Evolutionary conservation across 2,113 vertebrate genomes (phyloP), one percentile per base, ranked within the genome.

Genomic region (Mungos mungo): DNA sequence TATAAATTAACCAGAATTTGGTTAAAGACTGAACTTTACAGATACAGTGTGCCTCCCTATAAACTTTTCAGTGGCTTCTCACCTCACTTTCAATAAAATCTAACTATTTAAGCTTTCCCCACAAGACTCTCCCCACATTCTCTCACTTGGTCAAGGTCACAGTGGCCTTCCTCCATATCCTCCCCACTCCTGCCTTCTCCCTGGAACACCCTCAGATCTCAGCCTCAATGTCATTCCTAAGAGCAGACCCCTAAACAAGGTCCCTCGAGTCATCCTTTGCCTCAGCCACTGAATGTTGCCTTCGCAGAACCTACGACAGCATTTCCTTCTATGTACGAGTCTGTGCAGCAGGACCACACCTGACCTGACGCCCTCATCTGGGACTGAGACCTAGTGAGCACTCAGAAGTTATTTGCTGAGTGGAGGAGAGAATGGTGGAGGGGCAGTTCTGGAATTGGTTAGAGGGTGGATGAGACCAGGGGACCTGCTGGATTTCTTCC

Each of bases 1-100:
- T 63, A 0, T 38, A 79, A 90, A 93, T 85, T 29, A 77, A 85
- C 84, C 57, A 82, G 45, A 88, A 96, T 72, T 82, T 96, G 47
- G 25, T 71, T 94, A 90, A 94, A 87, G 93, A 71, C 23, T 35
- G 25, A 94, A 89, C 6, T n/a, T 66, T 77, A 45, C 19, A 87
- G 68, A 74, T 23, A 47, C 15, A n/a, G 31, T 69, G 50, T 79
- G 47, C 35, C 23, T 90, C 38, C 65, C 74, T 81, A 16, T 71
- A 88, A 88, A 90, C 50, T 35, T 8, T 65, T 54, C n/a, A 31
- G 41, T 65, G 38, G 35, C 52, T 81, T 74, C 71, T 83, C 41
- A 52, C 63, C 69, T 77, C 65, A 50, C 60, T 87, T 66, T 52
- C 57, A 74, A 66, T 65, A 79, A 68, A 79, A n/a, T 18, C 54